Base-by-base conservation (phyloP, 2,113 vertebrate genomes). In the Todiramphus chloris region DNA sequence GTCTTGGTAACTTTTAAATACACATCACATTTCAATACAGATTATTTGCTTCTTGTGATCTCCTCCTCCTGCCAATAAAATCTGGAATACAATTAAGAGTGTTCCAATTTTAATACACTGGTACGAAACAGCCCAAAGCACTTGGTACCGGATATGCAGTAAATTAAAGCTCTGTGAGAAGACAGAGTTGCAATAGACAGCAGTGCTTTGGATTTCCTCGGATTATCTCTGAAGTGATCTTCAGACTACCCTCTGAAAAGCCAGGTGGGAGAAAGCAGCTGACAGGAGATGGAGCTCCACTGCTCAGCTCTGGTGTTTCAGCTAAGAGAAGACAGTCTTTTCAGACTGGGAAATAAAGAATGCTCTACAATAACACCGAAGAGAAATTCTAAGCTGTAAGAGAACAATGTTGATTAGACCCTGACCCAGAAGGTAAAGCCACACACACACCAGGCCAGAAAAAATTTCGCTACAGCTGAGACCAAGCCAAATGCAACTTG, bases 401-500 rank as follows among this genome's bases (percentile, higher is more conserved):
- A 82, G 28, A 90, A 30, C 9, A 62, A 23, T 1, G 2, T 7
- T 11, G n/a, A 31, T 39, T 30, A 64, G 39, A 79, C 43, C 21
- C 39, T 55, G 73, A 66, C n/a, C n/a, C 46, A 53, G 55, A 79
- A 66, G 0, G 0, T 19, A 43, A 59, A 58, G 39, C n/a, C 68
- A n/a, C 0, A 0, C 39, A 17, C 9, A 50, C 13, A 16, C 3
- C 1, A 64, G 37, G 67, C 48, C 14, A 7, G 5, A 3, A 60
- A 27, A 44, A 28, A 39, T 46, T 70, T 8, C 28, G 30, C 78
- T 60, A 63, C 73, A 83, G 50, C 39, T 75, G 77, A 64, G 43
- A 87, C 90, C 23, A 37, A 66, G 28, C 68, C 33, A 76, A 80
- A 56, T 17, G 24, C 56, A 80, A 76, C n/a, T 2, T 9, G 72